Evolutionary conservation across 1,140 invertebrate genomes (phyloP).

Genomic region (Drosophila persimilis): DNA sequence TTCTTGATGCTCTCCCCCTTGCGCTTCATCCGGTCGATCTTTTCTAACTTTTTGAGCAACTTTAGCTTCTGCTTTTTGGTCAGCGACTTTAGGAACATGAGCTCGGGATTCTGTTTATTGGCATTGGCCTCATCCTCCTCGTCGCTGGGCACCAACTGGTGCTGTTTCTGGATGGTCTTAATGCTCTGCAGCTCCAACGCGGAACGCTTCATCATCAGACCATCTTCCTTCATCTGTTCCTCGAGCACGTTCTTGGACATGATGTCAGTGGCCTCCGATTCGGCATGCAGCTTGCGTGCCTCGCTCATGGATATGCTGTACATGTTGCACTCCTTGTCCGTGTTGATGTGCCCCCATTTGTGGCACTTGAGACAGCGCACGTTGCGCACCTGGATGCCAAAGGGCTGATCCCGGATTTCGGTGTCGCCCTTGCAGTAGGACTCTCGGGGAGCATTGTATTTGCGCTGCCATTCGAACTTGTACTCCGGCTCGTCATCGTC

Average conservation of each 20-base stretch:
- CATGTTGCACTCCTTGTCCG: conserved; percentile 96
- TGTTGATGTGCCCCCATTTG: conserved; percentile 99
- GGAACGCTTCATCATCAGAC: conserved; percentile 93
- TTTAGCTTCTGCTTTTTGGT: conserved; percentile 95
- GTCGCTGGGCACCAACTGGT: conserved; percentile 83
- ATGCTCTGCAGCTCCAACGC: conserved; percentile 84
- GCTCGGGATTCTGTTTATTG: conserved; percentile 75
- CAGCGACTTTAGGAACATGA: conserved; percentile 90
- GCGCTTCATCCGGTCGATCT: conserved; percentile 88
- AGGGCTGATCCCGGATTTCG: conserved; percentile 98
- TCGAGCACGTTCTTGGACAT: conserved; percentile 89
- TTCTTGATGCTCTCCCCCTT: conserved; percentile 52
- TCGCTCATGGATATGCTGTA: conserved; percentile 92
- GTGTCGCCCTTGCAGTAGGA: conserved; percentile 98
- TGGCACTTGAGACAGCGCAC: conserved; percentile 99
- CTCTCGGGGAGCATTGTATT: conserved; percentile 99
- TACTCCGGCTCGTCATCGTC: conserved; percentile 97
- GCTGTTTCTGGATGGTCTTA: conserved; percentile 61
- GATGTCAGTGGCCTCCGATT: conserved; percentile 85
- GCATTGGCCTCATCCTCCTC: conserved; percentile 85
- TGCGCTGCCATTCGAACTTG: conserved; percentile 99
- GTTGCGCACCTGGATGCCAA: conserved; percentile 98
- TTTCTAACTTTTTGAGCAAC: conserved; percentile 92
- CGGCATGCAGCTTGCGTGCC: conserved; percentile 85
- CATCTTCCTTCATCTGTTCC: conserved; percentile 96